Base-by-base conservation (phyloP, 2,888 invertebrate species). In the Cosmia pyralina region DNA sequence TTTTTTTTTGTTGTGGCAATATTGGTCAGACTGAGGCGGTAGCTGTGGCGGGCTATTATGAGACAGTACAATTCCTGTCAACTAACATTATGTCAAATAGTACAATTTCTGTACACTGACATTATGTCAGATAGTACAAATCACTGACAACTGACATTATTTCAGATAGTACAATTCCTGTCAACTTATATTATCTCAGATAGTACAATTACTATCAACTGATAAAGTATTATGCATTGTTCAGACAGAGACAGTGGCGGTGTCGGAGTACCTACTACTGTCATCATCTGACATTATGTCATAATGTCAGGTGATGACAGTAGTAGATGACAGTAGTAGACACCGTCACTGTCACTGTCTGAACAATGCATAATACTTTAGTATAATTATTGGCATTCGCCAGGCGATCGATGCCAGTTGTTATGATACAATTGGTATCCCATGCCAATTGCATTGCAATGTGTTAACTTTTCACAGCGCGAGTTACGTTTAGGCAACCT, bases 401-500 rank as follows among this genome's bases (percentile, higher is more conserved):
- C 22, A 17, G 10, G 11, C 59, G 13, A 8, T 15, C 8, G 8
- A n/a, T 38, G 11, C 8, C 19, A 19, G 66, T 44, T 44, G 13
- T 19, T 55, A 41, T 41, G 19, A 66, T 66, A 57, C 8, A 44
- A 57, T 57, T 28, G n/a, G 8, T 41, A 55, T 55, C 41, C 22
- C 38, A 55, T 13, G 5, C 11, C 55, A 65, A 41, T 13, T 7
- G 2, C 4, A 13, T 19, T 28, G 28, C 17, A 19, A 13, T 13
- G 6, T 17, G 48, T 50, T 22, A 13, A 15, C 22, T 65, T 15
- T 7, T 10, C 34, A 6, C 1, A 19, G 19, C 4, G 15, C 44
- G 6, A 48, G 22, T 59, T n/a, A 28, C 17, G 38, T 52, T 52
- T 69, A 52, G 11, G 15, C 77, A 69, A 77, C 77, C 75, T 41